Evolutionary conservation across 2,797 vertebrate species (phyloP).

Genomic region (Falco cherrug): DNA sequence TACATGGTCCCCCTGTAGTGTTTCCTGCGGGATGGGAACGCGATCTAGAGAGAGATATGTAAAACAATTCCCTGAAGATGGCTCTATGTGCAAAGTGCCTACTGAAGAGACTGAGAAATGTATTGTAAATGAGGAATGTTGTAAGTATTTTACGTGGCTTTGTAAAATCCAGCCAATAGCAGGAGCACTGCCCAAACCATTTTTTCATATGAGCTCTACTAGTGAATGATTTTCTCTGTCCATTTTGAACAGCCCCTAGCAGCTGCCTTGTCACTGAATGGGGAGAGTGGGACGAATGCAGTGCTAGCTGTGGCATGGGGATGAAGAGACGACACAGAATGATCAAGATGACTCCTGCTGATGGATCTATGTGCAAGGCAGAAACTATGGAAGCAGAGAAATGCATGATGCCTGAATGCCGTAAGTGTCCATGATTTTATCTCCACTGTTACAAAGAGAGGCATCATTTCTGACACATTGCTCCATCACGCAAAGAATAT

Average conservation of each 20-base stretch:
- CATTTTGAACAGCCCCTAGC: constrained; percentile 83
- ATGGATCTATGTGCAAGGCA: constrained; percentile 92
- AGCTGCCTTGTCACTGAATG: constrained; percentile 97
- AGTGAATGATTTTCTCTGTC: background rate
- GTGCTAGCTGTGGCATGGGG: constrained; percentile 94
- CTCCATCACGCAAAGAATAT: background rate
- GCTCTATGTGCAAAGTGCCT: constrained; percentile 91
- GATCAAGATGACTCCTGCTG: constrained; percentile 94
- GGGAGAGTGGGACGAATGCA: constrained; percentile 97
- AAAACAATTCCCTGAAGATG: constrained; percentile 96
- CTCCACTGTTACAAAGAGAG: background rate
- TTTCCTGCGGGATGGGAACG: constrained; percentile 89
- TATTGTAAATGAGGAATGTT: constrained; percentile 92
- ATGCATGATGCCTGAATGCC: constrained; percentile 99
- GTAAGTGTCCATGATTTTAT: constrained; percentile 79
- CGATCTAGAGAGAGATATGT: constrained; percentile 94
- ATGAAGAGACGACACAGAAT: constrained; percentile 92
- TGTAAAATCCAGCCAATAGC: background rate
- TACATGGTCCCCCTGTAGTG: constrained; percentile 94
- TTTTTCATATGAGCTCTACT: background rate
- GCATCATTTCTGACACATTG: background rate
- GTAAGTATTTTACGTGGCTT: constrained; percentile 79
- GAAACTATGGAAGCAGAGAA: constrained; percentile 93
- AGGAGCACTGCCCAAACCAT: background rate
- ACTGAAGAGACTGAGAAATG: constrained; percentile 94